Conservation (phyloP, 2,113 vertebrate species). For the rabbit (Oryctolagus cuniculus) region mOryCun1.1 NC_091447.1:33895001-33895500, state of each 20-base stretch:
- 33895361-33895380: constrained; percentile 83
- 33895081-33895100: neutral
- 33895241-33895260: neutral
- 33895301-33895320: constrained; percentile 70
- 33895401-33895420: constrained; percentile 88
- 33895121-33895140: neutral
- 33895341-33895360: constrained; percentile 87
- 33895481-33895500: constrained; percentile 80
- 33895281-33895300: neutral
- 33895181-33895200: neutral
- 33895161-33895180: neutral
- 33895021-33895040: neutral
- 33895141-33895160: neutral
- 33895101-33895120: neutral
- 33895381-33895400: constrained; percentile 85
- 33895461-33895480: constrained; percentile 79
- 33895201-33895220: neutral
- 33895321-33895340: constrained; percentile 76
- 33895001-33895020: neutral
- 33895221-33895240: neutral
- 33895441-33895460: constrained; percentile 81
- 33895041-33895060: neutral
- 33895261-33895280: neutral
- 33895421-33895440: constrained; percentile 85
- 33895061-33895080: too few species aligned